These are phyloP conservation scores for Cervus canadensis DNA, from an alignment of 2,113 vertebrate genomes.

Conservation along the genomic window DNA sequence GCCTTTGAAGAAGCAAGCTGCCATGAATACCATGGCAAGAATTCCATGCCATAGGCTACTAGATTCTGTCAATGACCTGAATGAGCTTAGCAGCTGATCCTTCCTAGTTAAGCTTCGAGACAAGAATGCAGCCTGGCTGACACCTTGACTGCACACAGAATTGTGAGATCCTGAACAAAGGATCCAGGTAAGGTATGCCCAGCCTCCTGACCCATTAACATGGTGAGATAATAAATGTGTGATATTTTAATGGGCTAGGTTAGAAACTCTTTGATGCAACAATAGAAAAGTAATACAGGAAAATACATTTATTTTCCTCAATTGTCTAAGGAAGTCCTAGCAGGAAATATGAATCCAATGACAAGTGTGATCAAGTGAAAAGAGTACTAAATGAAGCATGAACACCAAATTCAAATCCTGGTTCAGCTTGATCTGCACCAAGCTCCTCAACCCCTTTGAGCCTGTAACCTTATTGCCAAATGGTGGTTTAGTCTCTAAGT, in stretches of 20 bases:
- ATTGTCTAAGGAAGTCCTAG: background rate
- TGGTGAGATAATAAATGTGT: background rate
- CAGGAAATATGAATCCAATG: background rate
- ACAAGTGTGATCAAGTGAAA: conserved; percentile 33
- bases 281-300: conserved; percentile 16
- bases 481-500: background rate
- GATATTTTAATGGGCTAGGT: background rate
- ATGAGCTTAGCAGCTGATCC: background rate
- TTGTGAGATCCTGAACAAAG: background rate
- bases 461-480: background rate
- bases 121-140: background rate
- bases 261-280: background rate
- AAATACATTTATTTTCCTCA: background rate
- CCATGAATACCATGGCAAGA: background rate
- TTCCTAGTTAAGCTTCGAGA: background rate
- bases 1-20: background rate
- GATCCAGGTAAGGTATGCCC: background rate
- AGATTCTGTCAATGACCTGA: background rate
- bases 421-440: background rate
- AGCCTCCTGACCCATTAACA: background rate
- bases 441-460: background rate
- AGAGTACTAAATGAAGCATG: conserved; percentile 32
- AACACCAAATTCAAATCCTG: conserved; percentile 30
- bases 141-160: background rate
- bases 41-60: background rate